These are phyloP conservation scores for Anser cygnoides DNA, from an alignment of 2,113 vertebrate genomes.

Conservation along the genomic window DNA sequence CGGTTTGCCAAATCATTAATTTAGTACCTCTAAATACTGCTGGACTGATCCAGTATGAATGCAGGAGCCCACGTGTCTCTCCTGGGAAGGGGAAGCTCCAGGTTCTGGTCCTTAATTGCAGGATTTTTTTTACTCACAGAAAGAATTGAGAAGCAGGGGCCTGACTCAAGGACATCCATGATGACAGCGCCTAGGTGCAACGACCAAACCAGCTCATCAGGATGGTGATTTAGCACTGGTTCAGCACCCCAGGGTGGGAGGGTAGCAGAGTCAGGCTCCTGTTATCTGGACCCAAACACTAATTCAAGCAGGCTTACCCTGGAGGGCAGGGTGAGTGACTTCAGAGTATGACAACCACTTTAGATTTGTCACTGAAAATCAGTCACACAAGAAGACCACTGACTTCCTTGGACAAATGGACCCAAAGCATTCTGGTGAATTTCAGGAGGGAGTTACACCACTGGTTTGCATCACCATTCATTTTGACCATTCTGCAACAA, in stretches of 20 bases:
- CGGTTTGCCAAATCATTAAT: background rate
- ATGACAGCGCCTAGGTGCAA: background rate
- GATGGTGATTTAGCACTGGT: rapidly evolving
- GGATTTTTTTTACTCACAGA: background rate
- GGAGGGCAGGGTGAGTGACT: conserved; percentile 2
- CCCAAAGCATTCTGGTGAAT: background rate
- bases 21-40: background rate
- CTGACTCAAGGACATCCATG: background rate
- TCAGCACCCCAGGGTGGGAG: background rate
- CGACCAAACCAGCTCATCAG: background rate
- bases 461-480: background rate
- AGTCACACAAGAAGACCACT: background rate
- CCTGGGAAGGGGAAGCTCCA: background rate
- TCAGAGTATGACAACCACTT: conserved; percentile 33
- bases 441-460: background rate
- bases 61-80: background rate
- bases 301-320: background rate
- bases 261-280: background rate
- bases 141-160: background rate
- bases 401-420: background rate
- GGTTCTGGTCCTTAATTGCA: background rate
- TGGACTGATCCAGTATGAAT: background rate
- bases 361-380: conserved; percentile 25
- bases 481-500: background rate
- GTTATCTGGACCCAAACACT: background rate